Evolutionary conservation across 2,888 invertebrate species (phyloP), one percentile per base, ranked within the genome.

Genomic region (Neuroscelio doddi): DNA sequence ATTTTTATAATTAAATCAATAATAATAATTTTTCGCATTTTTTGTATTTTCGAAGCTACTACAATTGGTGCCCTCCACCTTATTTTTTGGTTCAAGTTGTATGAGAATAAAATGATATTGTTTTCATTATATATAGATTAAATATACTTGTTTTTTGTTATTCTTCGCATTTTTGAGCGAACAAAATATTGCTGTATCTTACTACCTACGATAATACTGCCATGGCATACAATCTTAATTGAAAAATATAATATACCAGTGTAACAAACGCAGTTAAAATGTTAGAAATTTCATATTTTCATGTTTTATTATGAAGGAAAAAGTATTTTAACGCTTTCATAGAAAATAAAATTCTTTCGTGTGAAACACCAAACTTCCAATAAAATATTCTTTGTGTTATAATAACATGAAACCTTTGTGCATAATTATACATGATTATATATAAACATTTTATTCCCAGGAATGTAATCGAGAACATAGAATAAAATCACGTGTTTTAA

Each of bases 161-260:
- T 58, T 46, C 50, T 39, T 61, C 30, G 16, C 27, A 47, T 47
- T 55, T 58, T 76, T 76, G 76, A 79, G 80, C 80, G 74, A 75
- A 78, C 77, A 66, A 77, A 79, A 80, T 80, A 77, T 79, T 78
- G 75, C 78, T 77, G 76, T 70, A 56, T 45, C 75, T 77, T 77
- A 74, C 46, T 45, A 63, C 61, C 72, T 77, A 75, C 66, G 57
- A 66, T 82, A 82, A 82, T 82, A 82, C 82, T 82, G 82, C 56
- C 77, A 72, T 67, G 80, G 79, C 73, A 64, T 76, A 44, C 57
- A 41, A 36, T 59, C 59, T 55, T 39, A 29, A 49, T 53, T 58
- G 49, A 46, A 3, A 34, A 34, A 14, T 5, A 21, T 21, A 21
- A 21, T 21, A 21, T 5, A 21, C 21, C 21, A 5, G 21, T 21